Percentiles rank a stretch among this genome's conserved stretches.
Conservation (phyloP, 2,113 vertebrate genomes). For the Anolis sagrei region DNA sequence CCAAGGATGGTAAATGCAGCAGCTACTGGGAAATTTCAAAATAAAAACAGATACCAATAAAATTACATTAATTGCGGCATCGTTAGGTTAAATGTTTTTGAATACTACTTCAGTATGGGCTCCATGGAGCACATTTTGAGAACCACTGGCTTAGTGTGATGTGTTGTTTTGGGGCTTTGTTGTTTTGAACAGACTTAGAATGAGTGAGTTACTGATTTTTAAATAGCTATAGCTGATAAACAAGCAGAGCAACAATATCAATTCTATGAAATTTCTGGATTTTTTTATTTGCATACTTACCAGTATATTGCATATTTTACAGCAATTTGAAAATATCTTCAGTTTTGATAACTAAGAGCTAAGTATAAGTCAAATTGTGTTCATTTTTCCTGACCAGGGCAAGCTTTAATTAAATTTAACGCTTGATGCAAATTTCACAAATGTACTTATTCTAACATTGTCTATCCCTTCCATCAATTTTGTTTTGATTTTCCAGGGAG, state of each 20-base stretch:
- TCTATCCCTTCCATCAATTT: conserved; percentile 21
- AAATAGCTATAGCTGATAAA: neutral
- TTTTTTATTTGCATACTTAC: neutral
- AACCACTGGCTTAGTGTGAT: neutral
- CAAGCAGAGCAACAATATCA: neutral
- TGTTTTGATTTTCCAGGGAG: conserved; percentile 77
- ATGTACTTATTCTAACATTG: conserved; percentile 1
- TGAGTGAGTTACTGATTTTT: neutral
- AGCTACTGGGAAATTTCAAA: too few species aligned
- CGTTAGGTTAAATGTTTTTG: too few species aligned
- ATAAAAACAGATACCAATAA: too few species aligned
- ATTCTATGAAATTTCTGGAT: neutral
- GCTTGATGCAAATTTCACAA: neutral
- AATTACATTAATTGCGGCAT: too few species aligned
- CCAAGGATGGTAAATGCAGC: too few species aligned
- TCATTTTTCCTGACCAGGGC: neutral
- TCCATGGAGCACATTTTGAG: too few species aligned
- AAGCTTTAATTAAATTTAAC: neutral
- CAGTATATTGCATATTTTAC: neutral
- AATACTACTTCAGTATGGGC: too few species aligned
- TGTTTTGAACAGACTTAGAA: neutral
- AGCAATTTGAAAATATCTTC: neutral
- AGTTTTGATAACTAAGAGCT: neutral
- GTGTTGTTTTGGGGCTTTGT: neutral
- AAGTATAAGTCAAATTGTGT: neutral